Evolutionary conservation across 2,888 invertebrate genomes (phyloP), one percentile per base, ranked within the genome.

Genomic region (Caenorhabditis sulstoni): DNA sequence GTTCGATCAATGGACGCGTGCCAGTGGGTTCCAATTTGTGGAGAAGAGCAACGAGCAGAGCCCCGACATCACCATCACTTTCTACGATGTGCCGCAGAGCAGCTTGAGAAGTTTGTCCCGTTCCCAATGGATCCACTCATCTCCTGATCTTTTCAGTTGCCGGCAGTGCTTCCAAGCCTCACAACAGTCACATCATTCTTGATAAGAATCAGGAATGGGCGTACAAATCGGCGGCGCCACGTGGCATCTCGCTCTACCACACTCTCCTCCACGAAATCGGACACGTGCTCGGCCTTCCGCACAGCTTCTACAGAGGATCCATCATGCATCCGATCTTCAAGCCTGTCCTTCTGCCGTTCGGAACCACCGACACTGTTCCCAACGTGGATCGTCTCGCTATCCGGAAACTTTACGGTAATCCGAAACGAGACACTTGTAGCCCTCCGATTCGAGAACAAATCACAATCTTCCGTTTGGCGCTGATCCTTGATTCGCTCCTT

Each of bases 311-410:
- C 59, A 64, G 81, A 55, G 83, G 82, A 77, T 87, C 88, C 16
- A 84, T 88, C 37, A 88, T 88, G 88, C 82, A 84, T 66, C 88
- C 88, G 5, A 82, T 87, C 14, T 82, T 88, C 57, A 82, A 85
- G 52, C 84, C 84, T 29, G 68, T 82, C 41, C 59, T 81, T 8
- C 66, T 83, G 11, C 79, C 81, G 12, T 76, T 64, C 55, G 80
- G 80, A 39, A 80, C 81, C 23, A 14, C 80, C 16, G 80, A 83
- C 65, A 77, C 39, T 49, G 75, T 83, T 16, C 83, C 81, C 12
- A 78, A 71, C 47, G 78, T 81, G n/a, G 83, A 83, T 55, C 70
- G 75, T 37, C 67, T 83, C 11, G 75, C 79, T 8, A 75, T 87
- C 64, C 73, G 87, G 11, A 81, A 77, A 41, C 78, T 88, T 44